phyloP scores from a whole-genome alignment of 2,113 vertebrate genomes.

The Lampris megalopsis region DNA sequence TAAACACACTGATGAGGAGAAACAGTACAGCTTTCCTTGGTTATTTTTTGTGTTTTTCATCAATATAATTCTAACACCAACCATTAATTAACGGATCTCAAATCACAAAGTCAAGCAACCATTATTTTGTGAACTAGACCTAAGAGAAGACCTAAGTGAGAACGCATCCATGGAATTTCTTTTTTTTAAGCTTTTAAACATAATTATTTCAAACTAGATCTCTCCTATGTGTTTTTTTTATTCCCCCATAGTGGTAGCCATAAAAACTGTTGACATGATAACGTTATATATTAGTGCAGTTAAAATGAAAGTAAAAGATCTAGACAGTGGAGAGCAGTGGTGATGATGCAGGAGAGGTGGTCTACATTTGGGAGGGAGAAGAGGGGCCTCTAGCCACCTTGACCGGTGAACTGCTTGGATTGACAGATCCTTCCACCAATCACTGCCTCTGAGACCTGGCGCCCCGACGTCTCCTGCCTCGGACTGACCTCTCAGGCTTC shows the following conservation, averaged over 20 bases:
- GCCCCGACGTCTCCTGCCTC: slow-evolving; percentile 82
- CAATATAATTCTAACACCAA: slow-evolving; percentile 69
- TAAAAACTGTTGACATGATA: slow-evolving; percentile 70
- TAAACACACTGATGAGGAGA: slow-evolving; percentile 71
- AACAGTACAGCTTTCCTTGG: slow-evolving; percentile 62
- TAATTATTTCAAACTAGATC: slow-evolving; percentile 61
- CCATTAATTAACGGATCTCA: slow-evolving; percentile 62
- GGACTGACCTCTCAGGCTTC: slow-evolving; percentile 77
- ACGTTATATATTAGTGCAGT: slow-evolving; percentile 78
- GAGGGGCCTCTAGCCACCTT: slow-evolving; percentile 43
- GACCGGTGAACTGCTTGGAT: slow-evolving; percentile 52
- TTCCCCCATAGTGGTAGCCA: slow-evolving; percentile 62
- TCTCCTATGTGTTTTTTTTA: slow-evolving; percentile 45
- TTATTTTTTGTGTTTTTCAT: slow-evolving; percentile 57
- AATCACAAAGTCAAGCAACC: slow-evolving; percentile 66
- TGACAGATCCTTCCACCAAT: slow-evolving; percentile 57
- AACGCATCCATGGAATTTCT: slow-evolving; percentile 46
- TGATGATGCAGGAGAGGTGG: slow-evolving; percentile 41
- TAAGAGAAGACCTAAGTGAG: slow-evolving; percentile 50
- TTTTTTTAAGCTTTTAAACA: slow-evolving; percentile 43
- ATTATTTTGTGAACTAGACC: slow-evolving; percentile 65
- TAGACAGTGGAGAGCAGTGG: slow-evolving; percentile 61
- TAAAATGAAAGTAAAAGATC: slow-evolving; percentile 40
- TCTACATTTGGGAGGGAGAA: slow-evolving; percentile 16
- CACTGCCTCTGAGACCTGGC: slow-evolving; percentile 80